Base-by-base conservation (phyloP, 2,888 invertebrate species). In the Euclidia mi region DNA sequence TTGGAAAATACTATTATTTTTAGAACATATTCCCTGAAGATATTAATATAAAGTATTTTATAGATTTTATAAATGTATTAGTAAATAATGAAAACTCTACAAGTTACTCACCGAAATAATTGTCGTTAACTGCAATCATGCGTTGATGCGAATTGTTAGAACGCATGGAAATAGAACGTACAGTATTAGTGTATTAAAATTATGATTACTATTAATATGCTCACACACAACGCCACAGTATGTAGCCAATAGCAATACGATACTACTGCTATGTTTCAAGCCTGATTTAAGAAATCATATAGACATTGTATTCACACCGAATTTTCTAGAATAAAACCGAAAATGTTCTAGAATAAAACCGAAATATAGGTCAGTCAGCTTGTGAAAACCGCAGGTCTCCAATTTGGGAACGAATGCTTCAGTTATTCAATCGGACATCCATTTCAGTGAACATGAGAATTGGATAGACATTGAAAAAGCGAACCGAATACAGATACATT, bases 31-130 rank as follows among this genome's bases (percentile, higher is more conserved):
- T 12, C 11, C 32, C 32, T 11, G 11, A 1, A 11, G 12, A 14
- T 3, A 6, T 14, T 2, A 34, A 14, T 14, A 34, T 0, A 34
- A 1, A 14, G 34, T 4, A 12, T 14, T 7, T 14, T 34, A 14
- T 15, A 14, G 4, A 9, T 10, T 10, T 7, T 9, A 31, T 34
- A 37, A 48, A 12, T 48, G 18, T 49, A 60, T 45, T 51, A 53
- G 40, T 46, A 47, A 58, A 44, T 34, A 35, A 59, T 62, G 40
- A 64, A 57, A 58, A 64, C 47, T 65, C 56, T 72, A 71, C 50
- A 79, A 86, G 56, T 76, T 77, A 96, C 99, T 99, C 97, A 99
- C 99, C 99, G 92, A 99, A 99, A 95, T 99, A 99, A 95, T 99
- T 99, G 97, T 99, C 99, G 96, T 99, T 99, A 96, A 99, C 99